Conservation (phyloP, 2,113 vertebrate species). For the Corvus moneduloides region DNA sequence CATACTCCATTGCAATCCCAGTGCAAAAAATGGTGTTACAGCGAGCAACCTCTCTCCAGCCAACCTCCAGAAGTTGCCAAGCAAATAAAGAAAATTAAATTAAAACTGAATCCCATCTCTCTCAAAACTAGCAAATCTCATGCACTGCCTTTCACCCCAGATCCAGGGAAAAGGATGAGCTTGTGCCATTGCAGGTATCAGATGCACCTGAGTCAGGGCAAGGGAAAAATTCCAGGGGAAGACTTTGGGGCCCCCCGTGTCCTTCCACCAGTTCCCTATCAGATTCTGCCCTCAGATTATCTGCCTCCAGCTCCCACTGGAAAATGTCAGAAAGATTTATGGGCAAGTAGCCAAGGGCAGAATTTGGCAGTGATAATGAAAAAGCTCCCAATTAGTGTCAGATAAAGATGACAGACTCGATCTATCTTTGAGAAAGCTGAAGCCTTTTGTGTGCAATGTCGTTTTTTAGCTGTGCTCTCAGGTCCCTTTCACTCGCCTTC, state of each 20-base stretch:
- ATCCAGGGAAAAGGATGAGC: background rate
- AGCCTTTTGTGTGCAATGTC: background rate
- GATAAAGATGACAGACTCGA: slow-evolving; percentile 24
- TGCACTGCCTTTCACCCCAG: background rate
- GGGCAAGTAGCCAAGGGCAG: background rate
- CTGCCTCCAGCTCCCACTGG: background rate
- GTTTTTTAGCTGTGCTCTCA: background rate
- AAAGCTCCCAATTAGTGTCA: slow-evolving; percentile 42
- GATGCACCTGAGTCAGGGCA: background rate
- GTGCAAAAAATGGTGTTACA: background rate
- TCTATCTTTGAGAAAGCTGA: slow-evolving; percentile 38
- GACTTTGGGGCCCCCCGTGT: accelerated
- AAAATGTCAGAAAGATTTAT: slow-evolving; percentile 31
- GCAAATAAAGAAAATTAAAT: background rate
- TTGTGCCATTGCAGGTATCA: background rate
- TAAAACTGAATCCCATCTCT: background rate
- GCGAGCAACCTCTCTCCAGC: background rate
- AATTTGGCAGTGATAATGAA: slow-evolving; percentile 43
- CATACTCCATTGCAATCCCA: background rate
- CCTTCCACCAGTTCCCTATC: background rate
- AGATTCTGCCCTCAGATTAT: background rate
- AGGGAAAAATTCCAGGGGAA: background rate
- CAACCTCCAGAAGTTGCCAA: background rate
- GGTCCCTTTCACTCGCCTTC: background rate
- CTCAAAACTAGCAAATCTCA: background rate